A percentile compares a stretch with the other conserved stretches of the same genome.
phyloP scores from a whole-genome alignment of 2,113 vertebrate species.

The Pardalotus punctatus region DNA sequence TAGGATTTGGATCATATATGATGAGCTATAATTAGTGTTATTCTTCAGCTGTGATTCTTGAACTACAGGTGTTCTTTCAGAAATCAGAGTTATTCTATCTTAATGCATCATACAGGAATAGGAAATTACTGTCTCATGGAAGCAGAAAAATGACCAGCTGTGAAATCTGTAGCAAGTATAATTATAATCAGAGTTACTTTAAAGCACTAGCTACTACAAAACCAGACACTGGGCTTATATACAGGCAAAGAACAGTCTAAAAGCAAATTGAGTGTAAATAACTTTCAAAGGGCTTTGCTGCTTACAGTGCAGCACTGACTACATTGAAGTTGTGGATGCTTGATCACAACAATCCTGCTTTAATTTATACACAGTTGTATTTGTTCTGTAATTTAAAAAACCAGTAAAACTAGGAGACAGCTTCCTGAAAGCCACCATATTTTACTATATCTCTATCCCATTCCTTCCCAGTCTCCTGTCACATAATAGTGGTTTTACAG shows the following conservation, averaged over 20 bases:
- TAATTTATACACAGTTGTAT: neutral
- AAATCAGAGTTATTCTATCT: neutral
- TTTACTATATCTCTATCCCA: neutral
- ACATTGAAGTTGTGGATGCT: neutral
- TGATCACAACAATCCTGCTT: neutral
- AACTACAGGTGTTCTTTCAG: constrained; percentile 22
- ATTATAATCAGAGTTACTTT: neutral
- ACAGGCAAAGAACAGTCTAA: neutral
- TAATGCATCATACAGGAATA: neutral
- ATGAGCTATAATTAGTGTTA: neutral
- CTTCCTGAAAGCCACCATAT: neutral
- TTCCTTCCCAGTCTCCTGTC: neutral
- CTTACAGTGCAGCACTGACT: neutral
- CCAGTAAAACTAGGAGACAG: neutral
- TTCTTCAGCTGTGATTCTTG: neutral
- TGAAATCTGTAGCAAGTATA: neutral
- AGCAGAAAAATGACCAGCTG: neutral
- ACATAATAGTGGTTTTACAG: neutral
- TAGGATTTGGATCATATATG: neutral
- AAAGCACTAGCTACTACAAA: neutral
- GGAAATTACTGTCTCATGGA: neutral
- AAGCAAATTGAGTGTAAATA: neutral
- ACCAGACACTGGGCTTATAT: neutral
- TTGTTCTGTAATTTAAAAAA: neutral
- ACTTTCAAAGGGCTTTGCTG: neutral